Evolutionary conservation across 2,888 invertebrate genomes (phyloP), one percentile per base, ranked within the genome.

Genomic region (Eupeodes luniger): DNA sequence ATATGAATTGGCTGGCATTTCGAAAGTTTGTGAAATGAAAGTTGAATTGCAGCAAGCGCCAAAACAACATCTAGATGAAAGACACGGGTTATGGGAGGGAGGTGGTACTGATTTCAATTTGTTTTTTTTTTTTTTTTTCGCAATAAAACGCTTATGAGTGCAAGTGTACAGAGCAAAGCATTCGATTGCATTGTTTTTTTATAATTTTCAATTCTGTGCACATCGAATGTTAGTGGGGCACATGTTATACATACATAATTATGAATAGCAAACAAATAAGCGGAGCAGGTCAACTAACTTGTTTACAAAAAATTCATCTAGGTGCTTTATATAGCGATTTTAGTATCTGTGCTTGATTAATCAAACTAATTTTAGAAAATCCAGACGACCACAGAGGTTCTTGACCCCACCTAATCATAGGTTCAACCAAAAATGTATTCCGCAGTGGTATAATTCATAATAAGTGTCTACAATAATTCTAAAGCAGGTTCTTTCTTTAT

Each of bases 21-120:
- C 85, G 62, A 59, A 77, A 85, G 55, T n/a, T 81, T 81, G 62
- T 62, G 81, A 85, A 76, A 80, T 64, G n/a, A 66, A 75, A 76
- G 66, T 77, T 36, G 70, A 36, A 40, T 69, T 44, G n/a, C 44
- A 11, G n/a, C 44, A 11, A 11, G 62, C 69, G 75, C 47, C 44
- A 69, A 72, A 80, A 70, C 55, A 70, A 4, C 57, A 51, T 14
- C 16, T 51, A 4, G 4, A 19, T 55, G 10, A 1, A 27, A 55
- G 3, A 27, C 27, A 27, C 27, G 27, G 2, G 27, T 27, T 27
- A 27, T 59, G 34, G 7, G 9, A 7, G 47, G 47, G 27, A 14
- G 57, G 66, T 69, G 51, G 16, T 27, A 27, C 27, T 27, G 27
- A 1, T 27, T 27, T 27, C 27, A 44, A 40, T 27, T 19, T 19